phyloP scores from a whole-genome alignment of 2,113 vertebrate species.

The Macaca mulatta region DNA sequence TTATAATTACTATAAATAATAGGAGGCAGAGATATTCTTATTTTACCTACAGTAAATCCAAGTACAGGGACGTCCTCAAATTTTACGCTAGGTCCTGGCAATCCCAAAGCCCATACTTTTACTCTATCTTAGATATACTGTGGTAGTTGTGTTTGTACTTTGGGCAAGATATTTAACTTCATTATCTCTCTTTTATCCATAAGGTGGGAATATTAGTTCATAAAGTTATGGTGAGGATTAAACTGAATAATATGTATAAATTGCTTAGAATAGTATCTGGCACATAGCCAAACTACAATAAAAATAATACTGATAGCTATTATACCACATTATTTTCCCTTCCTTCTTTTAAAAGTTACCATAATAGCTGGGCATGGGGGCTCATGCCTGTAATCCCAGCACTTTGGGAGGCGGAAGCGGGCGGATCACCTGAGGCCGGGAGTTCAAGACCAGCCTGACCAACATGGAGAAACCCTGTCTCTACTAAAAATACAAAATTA shows the following conservation, averaged over 20 bases:
- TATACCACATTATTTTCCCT: neutral
- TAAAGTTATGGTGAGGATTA: slow-evolving; percentile 17
- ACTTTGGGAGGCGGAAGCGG: too few relatives aligned
- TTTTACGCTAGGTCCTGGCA: neutral
- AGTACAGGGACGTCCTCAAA: neutral
- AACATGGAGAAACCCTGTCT: too few relatives aligned
- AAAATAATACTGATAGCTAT: neutral
- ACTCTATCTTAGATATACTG: neutral
- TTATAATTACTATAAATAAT: neutral
- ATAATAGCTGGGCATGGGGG: neutral
- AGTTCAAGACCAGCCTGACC: too few relatives aligned
- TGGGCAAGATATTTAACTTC: neutral
- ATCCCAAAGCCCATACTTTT: neutral
- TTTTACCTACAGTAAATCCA: neutral
- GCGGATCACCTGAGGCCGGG: too few relatives aligned
- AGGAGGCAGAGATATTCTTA: neutral
- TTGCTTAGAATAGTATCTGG: neutral
- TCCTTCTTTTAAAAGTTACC: slow-evolving; percentile 14
- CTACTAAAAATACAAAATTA: too few relatives aligned
- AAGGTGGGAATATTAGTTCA: neutral
- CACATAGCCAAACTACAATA: neutral
- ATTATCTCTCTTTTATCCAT: neutral
- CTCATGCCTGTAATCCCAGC: too few relatives aligned
- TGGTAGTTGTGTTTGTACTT: neutral
- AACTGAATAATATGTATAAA: neutral